A percentile compares a stretch with the other conserved stretches of the same genome.
Conservation (phyloP, 1,140 invertebrate species). For the Conus ventricosus region DNA sequence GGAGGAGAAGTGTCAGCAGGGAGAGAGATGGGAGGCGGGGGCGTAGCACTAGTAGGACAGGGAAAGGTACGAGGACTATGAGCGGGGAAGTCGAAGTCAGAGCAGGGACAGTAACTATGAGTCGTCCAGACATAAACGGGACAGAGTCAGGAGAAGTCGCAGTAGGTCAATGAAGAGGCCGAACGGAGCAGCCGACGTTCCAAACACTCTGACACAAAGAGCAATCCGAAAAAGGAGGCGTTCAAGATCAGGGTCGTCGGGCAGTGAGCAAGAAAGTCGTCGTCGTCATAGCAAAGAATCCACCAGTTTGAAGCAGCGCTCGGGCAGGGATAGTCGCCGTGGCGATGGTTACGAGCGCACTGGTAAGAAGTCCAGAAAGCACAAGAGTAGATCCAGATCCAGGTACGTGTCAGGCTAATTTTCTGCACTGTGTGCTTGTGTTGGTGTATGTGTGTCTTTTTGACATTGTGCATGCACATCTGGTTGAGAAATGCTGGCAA, state of each 20-base stretch:
- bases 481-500: too few relatives aligned
- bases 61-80: background rate
- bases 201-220: conserved; percentile 11
- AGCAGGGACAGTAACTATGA: conserved; percentile 4
- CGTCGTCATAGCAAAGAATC: conserved; percentile 35
- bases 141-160: conserved; percentile 25
- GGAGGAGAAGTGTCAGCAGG: conserved; percentile 28
- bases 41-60: conserved; percentile 27
- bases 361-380: conserved; percentile 70
- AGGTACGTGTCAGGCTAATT: conserved; percentile 50
- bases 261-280: conserved; percentile 46
- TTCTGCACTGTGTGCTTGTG: conserved; percentile 11
- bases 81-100: conserved; percentile 2
- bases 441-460: background rate
- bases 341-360: conserved; percentile 54
- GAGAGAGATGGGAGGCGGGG: background rate
- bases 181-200: conserved; percentile 2
- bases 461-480: background rate
- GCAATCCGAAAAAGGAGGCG: conserved; percentile 51
- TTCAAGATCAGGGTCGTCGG: conserved; percentile 56
- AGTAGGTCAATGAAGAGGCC: conserved; percentile 27
- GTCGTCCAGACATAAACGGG: background rate
- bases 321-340: conserved; percentile 35
- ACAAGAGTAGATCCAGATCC: conserved; percentile 66
- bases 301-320: background rate